Evolutionary conservation across 1,140 invertebrate species (phyloP).

Genomic region (Ooceraea biroi): DNA sequence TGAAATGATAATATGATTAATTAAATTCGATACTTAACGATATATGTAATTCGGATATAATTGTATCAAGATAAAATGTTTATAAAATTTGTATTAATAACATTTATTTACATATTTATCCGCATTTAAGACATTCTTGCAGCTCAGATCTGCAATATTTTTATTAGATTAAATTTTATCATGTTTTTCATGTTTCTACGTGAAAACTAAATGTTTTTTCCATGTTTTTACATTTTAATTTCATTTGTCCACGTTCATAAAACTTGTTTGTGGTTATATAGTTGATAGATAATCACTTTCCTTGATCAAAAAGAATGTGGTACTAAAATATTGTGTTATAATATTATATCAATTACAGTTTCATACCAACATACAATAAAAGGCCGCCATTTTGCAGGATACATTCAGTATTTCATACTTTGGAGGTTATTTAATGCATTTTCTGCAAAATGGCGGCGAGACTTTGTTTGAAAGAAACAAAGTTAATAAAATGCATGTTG

Average conservation of each 20-base stretch:
- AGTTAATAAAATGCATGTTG: conserved; percentile 25
- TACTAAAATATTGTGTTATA: background rate
- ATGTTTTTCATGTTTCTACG: conserved; percentile 35
- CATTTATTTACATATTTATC: background rate
- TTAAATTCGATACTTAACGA: background rate
- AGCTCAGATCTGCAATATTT: conserved; percentile 13
- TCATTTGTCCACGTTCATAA: background rate
- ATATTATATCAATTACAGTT: conserved; percentile 5
- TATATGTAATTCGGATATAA: background rate
- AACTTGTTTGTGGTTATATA: background rate
- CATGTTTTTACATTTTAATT: conserved; percentile 14
- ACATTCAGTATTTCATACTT: background rate
- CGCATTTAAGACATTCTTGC: background rate
- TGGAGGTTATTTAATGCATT: conserved; percentile 58
- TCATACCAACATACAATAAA: background rate
- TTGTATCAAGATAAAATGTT: background rate
- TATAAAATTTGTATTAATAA: background rate
- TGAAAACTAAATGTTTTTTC: too few relatives aligned
- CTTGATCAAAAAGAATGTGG: background rate
- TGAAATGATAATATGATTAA: conserved; percentile 25
- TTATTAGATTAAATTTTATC: background rate
- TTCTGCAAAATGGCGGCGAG: background rate
- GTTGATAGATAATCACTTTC: too few relatives aligned
- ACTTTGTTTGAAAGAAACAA: background rate
- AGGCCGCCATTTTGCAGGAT: too few relatives aligned